Conservation (phyloP, 2,888 invertebrate genomes). For the Plagodis dolabraria region DNA sequence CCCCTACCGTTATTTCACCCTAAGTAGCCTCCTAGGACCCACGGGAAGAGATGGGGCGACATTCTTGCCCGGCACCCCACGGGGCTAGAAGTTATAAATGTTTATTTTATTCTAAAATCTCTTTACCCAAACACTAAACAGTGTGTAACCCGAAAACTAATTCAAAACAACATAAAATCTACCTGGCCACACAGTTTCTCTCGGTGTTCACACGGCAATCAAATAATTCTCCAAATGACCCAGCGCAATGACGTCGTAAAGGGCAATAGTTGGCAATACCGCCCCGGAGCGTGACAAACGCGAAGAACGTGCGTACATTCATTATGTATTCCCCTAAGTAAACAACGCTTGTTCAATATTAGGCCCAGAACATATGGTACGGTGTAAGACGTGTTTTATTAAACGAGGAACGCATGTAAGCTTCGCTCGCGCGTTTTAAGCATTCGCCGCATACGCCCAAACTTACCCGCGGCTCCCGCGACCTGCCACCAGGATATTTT, state of each 20-base stretch:
- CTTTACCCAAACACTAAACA: too few relatives aligned
- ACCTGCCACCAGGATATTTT: conserved; percentile 20
- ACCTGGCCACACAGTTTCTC: conserved; percentile 13
- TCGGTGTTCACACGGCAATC: conserved; percentile 25
- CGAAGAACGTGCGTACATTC: conserved; percentile 44
- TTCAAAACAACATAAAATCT: neutral
- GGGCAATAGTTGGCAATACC: conserved; percentile 33
- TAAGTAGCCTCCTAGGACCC: too few relatives aligned
- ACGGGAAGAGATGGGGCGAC: too few relatives aligned
- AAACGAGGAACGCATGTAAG: conserved; percentile 49
- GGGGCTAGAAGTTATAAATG: neutral
- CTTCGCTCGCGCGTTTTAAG: conserved; percentile 43
- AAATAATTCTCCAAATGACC: conserved; percentile 33
- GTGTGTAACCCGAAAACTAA: too few relatives aligned
- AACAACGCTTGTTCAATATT: conserved; percentile 61
- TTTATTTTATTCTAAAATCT: neutral
- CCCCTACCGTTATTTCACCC: too few relatives aligned
- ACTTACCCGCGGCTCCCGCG: conserved; percentile 23
- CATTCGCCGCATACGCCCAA: conserved; percentile 23
- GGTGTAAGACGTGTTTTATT: conserved; percentile 61
- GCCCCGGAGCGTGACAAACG: conserved; percentile 37
- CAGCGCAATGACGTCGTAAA: conserved; percentile 31
- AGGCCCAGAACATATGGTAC: conserved; percentile 57
- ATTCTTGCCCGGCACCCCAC: too few relatives aligned
- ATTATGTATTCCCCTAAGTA: conserved; percentile 63